Base-by-base conservation (phyloP, 2,888 invertebrate genomes). In the Anoncus sp. region DNA sequence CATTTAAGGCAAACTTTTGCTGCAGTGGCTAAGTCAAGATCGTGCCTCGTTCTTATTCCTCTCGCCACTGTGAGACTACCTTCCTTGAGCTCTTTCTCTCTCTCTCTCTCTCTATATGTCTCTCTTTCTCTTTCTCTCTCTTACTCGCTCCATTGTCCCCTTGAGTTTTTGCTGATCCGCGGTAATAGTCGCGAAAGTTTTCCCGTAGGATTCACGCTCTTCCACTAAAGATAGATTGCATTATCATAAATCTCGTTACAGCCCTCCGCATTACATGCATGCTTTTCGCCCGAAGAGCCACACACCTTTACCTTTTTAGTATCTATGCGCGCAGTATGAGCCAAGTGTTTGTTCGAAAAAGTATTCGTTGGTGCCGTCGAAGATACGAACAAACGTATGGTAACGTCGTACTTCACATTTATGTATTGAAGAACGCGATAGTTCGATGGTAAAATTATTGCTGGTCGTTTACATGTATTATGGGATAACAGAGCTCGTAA, bases 161-260 rank as follows among this genome's bases (percentile, higher is more conserved):
- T 35, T 27, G 31, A 22, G 14, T 45, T 74, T 74, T 43, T 45
- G 35, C 16, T 51, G 59, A 70, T 55, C 38, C 59, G 45, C 35
- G 57, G 59, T 59, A 63, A 69, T 31, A 31, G 66, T 53, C 40
- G 16, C 47, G 27, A 35, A 47, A 35, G 16, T 62, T 55, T 62
- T n/a, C 59, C 62, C 38, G 2, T 4, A 57, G 72, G 49, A 62
- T 71, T 60, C 45, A 60, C 40, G 47, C 49, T 38, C n/a, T 62
- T 47, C 57, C 70, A 70, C 70, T 77, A 74, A 81, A 75, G 79
- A 81, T 55, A 77, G 71, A 79, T 81, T 79, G 77, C 81, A 79
- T 81, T 81, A 81, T 78, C 81, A 79, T 79, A 74, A 81, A 81
- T 79, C 76, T 77, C 60, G 60, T 79, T 79, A 76, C 38, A 66